Base-by-base conservation (phyloP, 2,888 invertebrate genomes). In the Ophioninae sp. region DNA sequence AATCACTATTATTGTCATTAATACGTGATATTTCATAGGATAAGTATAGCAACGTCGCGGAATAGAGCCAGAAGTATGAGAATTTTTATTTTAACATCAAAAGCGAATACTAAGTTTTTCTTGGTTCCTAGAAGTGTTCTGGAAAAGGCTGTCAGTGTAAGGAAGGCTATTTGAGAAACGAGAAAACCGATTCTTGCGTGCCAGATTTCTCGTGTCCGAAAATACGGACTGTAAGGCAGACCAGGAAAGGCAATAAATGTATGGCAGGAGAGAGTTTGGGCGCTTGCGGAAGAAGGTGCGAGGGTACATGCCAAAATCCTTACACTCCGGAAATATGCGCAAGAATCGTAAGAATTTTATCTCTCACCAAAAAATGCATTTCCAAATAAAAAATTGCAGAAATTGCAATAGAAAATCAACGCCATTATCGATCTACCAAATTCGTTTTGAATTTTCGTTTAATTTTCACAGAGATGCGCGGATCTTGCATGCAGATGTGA, bases 161-260 rank as follows among this genome's bases (percentile, higher is more conserved):
- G n/a, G 7, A n/a, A 39, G 78, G 72, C n/a, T 81, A 21, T 50
- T n/a, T 69, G 39, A 70, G 79, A 80, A 61, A 81, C 56, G 62
- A 67, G 41, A 7, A 30, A 7, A 75, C 75, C 37, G 75, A 64
- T 44, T 2, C 20, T 39, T 85, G 85, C 50, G 59, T 83, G 0
- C 44, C 0, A 13, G 13, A 37, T 17, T n/a, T 20, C 0, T 10
- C 21, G 21, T 83, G 83, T 61, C 70, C 80, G 23, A 20, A 13
- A 70, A 39, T 37, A 59, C 57, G 21, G 6, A 61, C 13, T 10
- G 21, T 37, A 37, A 61, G 20, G 20, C 21, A 20, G 21, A 61
- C 7, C 37, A 41, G 10, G 41, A 72, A 21, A 6, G 8, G 8
- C 13, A 13, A 39, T 8, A 30, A 62, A n/a, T 78, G 78, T 37